Evolutionary conservation across 2,113 vertebrate species (phyloP), one percentile per base, ranked within the genome.

Genomic region (Psophia crepitans): DNA sequence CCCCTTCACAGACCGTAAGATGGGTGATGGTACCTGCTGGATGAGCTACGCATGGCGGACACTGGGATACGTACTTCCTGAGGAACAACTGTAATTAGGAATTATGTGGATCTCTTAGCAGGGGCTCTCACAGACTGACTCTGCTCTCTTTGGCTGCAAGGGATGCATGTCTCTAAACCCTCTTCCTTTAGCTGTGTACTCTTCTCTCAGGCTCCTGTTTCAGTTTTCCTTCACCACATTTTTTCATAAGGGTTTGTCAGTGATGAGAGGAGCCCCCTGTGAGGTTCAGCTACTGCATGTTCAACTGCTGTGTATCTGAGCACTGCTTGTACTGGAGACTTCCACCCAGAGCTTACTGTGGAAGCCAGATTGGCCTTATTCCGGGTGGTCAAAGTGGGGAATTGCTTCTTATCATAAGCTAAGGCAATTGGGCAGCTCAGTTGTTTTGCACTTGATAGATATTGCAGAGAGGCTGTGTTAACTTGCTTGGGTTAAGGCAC

Each of bases 61-160:
- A 8, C 24, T 20, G 75, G 53, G 17, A 13, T 13, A 3, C 4
- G 46, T 23, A 20, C 58, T 64, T 66, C 23, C 32, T 6, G 7
- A 10, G 15, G 28, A 41, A 11, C 19, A 46, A 0, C 44, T 70
- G 44, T n/a, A 32, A 3, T 10, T 26, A 43, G 44, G n/a, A 5
- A 3, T 35, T 13, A 4, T 0, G 3, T 5, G n/a, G 5, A 2
- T 49, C 32, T 54, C 5, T 53, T 44, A 58, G 78, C 16, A 57
- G 33, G 16, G 27, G 24, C 27, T 37, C n/a, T 22, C 37, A 4
- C 32, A 91, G 68, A 24, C 41, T 0, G 0, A 5, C 65, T 46
- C 26, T 56, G 48, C 56, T 66, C 16, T 21, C 48, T 44, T 18
- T 18, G 76, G 9, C 23, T 82, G 51, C 33, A 30, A 30, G 57